Evolutionary conservation across 2,888 invertebrate species (phyloP), one percentile per base, ranked within the genome.

Genomic region (Microctonus aethiopoides): DNA sequence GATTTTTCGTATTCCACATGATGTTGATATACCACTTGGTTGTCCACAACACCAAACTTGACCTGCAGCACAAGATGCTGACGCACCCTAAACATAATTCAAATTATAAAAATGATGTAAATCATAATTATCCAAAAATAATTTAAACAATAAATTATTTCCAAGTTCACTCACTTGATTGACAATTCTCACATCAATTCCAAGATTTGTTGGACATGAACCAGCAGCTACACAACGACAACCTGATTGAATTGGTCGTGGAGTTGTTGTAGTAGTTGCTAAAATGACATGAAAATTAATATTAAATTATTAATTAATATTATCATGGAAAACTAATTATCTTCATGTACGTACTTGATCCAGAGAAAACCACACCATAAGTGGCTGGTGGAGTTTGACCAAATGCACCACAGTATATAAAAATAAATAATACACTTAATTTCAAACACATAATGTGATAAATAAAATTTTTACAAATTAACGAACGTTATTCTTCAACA

Each of bases 181-280:
- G 13, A 83, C 83, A 26, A 83, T 83, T 68, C 83, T 73, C 26
- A 82, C 66, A 64, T 83, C 83, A 20, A 83, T 76, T 26, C 66
- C 73, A 1, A 62, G 46, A 20, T 9, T 68, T 0, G n/a, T 52
- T 1, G 75, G 68, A 70, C 83, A 83, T 9, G 51, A 78, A 10
- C 72, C 74, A 0, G 24, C 54, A 24, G 70, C 2, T 4, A 78
- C 76, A 36, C 83, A 83, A 20, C 51, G 56, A 59, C 83, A 78
- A 5, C 16, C 13, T 13, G 41, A 63, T 71, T 26, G 71, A 57
- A 52, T 24, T 36, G 34, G 24, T 34, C n/a, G 9, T 57, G 57
- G 32, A 29, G 57, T 26, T 29, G 57, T 24, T 3, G 56, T 29
- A 10, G 29, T 57, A 16, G 57, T 57, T 57, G 57, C 16, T 57